These are phyloP conservation scores for Trachemys scripta DNA, from an alignment of 2,113 vertebrate genomes.

Conservation along the genomic window DNA sequence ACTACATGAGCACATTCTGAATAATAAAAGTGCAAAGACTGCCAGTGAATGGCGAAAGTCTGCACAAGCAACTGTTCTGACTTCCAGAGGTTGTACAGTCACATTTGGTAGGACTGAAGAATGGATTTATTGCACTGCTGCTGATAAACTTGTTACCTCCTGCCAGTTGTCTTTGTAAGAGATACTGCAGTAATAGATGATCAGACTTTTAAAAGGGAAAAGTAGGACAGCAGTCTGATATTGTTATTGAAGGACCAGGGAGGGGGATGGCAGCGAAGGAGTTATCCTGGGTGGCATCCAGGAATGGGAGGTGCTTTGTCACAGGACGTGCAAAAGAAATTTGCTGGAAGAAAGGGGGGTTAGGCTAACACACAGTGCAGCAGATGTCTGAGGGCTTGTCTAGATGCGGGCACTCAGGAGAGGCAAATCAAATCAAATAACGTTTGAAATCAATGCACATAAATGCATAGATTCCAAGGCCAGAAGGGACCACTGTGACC, in stretches of 20 bases:
- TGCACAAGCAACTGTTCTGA: not conserved
- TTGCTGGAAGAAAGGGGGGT: not conserved
- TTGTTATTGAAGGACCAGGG: not conserved
- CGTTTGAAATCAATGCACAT: not conserved
- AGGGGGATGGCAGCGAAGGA: not conserved
- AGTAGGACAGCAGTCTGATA: not conserved
- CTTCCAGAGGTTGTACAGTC: not conserved
- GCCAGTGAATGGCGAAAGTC: not conserved
- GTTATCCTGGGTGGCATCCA: not conserved
- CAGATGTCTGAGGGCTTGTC: not conserved
- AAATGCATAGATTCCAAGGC: not conserved
- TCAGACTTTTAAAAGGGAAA: not conserved
- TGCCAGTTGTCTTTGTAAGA: not conserved
- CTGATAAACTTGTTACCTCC: not conserved
- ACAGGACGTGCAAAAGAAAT: not conserved
- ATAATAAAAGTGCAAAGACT: not conserved
- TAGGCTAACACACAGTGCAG: not conserved
- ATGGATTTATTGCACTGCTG: not conserved
- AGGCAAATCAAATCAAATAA: not conserved
- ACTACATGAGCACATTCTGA: not conserved
- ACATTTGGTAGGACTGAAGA: not conserved
- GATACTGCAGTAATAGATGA: rapidly evolving
- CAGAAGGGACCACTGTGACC: not conserved
- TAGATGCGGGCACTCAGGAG: not conserved
- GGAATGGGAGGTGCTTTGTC: not conserved